Conservation (phyloP, 1,140 invertebrate genomes). For the Ooceraea biroi region DNA sequence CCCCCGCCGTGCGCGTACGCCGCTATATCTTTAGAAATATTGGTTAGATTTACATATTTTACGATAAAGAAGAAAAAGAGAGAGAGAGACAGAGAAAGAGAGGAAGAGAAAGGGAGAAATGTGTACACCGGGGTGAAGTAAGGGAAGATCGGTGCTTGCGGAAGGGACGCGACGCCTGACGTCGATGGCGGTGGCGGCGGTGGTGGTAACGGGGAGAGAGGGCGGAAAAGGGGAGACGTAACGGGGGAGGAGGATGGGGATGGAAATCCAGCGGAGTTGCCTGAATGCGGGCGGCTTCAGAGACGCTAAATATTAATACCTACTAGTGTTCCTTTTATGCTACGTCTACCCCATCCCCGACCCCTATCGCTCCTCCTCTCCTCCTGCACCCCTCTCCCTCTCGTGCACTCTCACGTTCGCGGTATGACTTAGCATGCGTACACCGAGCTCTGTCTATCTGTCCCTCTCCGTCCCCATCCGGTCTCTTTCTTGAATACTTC, state of each 20-base stretch:
- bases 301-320: constrained; percentile 86
- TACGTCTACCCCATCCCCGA: constrained; percentile 59
- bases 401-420: constrained; percentile 54
- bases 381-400: not conserved
- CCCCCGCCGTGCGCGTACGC: constrained; percentile 66
- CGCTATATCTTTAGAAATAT: constrained; percentile 84
- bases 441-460: constrained; percentile 48
- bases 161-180: constrained; percentile 68
- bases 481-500: constrained; percentile 63
- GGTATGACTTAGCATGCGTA: constrained; percentile 60
- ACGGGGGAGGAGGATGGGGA: constrained; percentile 64
- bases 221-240: constrained; percentile 52
- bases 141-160: constrained; percentile 76
- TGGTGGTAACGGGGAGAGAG: constrained; percentile 12
- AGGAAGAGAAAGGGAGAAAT: constrained; percentile 60
- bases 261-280: constrained; percentile 78
- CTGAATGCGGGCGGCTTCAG: constrained; percentile 83
- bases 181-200: constrained; percentile 56
- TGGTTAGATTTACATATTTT: constrained; percentile 86
- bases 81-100: too few relatives aligned
- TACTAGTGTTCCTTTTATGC: constrained; percentile 82
- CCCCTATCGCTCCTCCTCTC: constrained; percentile 69
- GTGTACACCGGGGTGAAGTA: constrained; percentile 71
- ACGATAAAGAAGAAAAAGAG: constrained; percentile 74
- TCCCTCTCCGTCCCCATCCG: constrained; percentile 25